phyloP scores from a whole-genome alignment of 2,797 vertebrate genomes.

The Sebastes itinus region DNA sequence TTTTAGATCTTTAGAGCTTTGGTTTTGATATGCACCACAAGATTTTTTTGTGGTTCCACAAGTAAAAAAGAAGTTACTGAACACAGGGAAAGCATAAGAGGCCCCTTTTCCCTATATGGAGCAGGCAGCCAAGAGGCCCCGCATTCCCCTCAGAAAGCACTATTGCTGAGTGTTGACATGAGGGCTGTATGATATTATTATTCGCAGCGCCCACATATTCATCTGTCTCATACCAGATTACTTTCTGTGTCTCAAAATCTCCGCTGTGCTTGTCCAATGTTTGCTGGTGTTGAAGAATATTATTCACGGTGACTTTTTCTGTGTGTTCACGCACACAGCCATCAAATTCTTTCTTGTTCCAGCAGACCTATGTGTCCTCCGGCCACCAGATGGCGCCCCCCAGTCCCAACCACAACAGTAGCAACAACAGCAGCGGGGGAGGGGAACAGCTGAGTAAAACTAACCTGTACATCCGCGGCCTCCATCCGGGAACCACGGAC shows the following conservation, averaged over 20 bases:
- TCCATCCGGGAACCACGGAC: slow-evolving; percentile 93
- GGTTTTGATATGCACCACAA: slow-evolving; percentile 37
- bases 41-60: slow-evolving; percentile 48
- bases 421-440: slow-evolving; percentile 82
- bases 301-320: background rate
- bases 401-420: slow-evolving; percentile 89
- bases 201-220: slow-evolving; percentile 65
- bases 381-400: slow-evolving; percentile 92
- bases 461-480: slow-evolving; percentile 93
- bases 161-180: slow-evolving; percentile 78
- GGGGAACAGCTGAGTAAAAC: slow-evolving; percentile 95
- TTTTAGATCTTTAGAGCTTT: slow-evolving; percentile 37
- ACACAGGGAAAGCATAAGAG: slow-evolving; percentile 66
- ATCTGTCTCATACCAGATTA: slow-evolving; percentile 47
- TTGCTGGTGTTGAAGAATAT: background rate
- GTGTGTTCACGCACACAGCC: background rate
- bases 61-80: slow-evolving; percentile 62
- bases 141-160: slow-evolving; percentile 71
- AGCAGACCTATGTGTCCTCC: slow-evolving; percentile 92
- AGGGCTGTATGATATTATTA: slow-evolving; percentile 72
- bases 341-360: slow-evolving; percentile 40
- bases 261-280: background rate
- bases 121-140: slow-evolving; percentile 72
- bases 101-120: slow-evolving; percentile 69
- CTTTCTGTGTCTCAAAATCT: slow-evolving; percentile 24